Conservation (phyloP, 2,888 invertebrate species). For the Dascillus cervinus region DNA sequence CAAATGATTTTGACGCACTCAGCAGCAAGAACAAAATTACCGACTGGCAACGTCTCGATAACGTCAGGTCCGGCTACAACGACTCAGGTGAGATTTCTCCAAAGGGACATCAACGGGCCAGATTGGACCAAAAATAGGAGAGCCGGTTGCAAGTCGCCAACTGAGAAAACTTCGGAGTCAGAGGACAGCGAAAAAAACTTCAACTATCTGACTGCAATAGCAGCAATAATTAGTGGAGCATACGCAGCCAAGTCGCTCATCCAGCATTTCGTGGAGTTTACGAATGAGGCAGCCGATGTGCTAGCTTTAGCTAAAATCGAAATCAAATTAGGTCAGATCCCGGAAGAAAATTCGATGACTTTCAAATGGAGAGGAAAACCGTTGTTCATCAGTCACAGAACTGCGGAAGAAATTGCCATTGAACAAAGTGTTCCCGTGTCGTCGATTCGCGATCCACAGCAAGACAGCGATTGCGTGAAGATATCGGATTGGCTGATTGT, state of each 20-base stretch:
- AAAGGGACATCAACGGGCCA: slow-evolving; percentile 83
- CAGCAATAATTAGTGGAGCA: slow-evolving; percentile 64
- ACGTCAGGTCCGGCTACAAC: slow-evolving; percentile 33
- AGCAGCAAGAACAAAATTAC: slow-evolving; percentile 51
- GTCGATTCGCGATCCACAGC: slow-evolving; percentile 81
- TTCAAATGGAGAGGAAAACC: slow-evolving; percentile 99
- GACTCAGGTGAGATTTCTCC: slow-evolving; percentile 60
- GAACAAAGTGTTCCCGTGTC: slow-evolving; percentile 69
- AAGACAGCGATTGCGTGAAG: slow-evolving; percentile 68
- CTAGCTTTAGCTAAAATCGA: slow-evolving; percentile 94
- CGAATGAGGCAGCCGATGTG: slow-evolving; percentile 91
- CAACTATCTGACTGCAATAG: slow-evolving; percentile 79
- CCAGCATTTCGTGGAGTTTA: slow-evolving; percentile 68
- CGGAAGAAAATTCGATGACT: slow-evolving; percentile 90
- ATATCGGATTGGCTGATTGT: slow-evolving; percentile 90
- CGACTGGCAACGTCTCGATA: slow-evolving; percentile 55
- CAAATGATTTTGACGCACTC: slow-evolving; percentile 49
- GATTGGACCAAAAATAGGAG: slow-evolving; percentile 82
- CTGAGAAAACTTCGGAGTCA: slow-evolving; percentile 46
- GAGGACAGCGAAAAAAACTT: slow-evolving; percentile 66
- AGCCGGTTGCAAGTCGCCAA: slow-evolving; percentile 56
- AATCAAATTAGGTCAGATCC: slow-evolving; percentile 81
- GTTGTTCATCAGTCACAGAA: slow-evolving; percentile 65
- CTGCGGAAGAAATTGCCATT: slow-evolving; percentile 67
- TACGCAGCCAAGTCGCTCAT: slow-evolving; percentile 83